Evolutionary conservation across 2,113 vertebrate genomes (phyloP).

Genomic region (Globicephala melas): DNA sequence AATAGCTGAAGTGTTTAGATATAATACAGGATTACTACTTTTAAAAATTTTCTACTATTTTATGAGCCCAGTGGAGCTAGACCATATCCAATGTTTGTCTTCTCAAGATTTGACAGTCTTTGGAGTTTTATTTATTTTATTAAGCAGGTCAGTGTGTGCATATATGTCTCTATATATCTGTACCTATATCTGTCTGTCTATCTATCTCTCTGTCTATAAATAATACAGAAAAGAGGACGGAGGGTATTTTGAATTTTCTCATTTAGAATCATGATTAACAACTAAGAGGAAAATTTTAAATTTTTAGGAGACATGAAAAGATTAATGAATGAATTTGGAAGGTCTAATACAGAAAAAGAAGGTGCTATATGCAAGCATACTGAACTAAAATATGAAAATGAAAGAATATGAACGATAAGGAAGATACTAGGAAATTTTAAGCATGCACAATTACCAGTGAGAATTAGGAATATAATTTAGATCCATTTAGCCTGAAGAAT

Average conservation of each 20-base stretch:
- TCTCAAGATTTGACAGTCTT: neutral
- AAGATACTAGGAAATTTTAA: neutral
- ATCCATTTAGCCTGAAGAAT: neutral
- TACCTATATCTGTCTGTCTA: neutral
- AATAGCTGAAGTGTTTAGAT: neutral
- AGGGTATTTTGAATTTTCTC: neutral
- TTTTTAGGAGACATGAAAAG: neutral
- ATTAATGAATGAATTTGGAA: neutral
- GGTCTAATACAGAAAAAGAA: neutral
- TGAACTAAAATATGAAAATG: neutral
- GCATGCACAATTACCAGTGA: neutral
- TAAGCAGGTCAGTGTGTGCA: neutral
- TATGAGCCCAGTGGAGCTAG: neutral
- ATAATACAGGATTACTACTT: neutral
- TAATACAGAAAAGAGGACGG: neutral
- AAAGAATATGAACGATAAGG: neutral
- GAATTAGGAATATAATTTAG: neutral
- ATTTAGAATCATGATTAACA: neutral
- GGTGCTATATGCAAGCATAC: neutral
- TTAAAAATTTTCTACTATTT: neutral
- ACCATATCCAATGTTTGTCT: neutral
- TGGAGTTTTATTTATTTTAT: neutral
- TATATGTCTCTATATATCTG: neutral
- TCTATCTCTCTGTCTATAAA: neutral
- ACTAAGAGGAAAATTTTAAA: neutral